Evolutionary conservation across 2,888 invertebrate genomes (phyloP), one percentile per base, ranked within the genome.

Genomic region (Candidula unifasciata): DNA sequence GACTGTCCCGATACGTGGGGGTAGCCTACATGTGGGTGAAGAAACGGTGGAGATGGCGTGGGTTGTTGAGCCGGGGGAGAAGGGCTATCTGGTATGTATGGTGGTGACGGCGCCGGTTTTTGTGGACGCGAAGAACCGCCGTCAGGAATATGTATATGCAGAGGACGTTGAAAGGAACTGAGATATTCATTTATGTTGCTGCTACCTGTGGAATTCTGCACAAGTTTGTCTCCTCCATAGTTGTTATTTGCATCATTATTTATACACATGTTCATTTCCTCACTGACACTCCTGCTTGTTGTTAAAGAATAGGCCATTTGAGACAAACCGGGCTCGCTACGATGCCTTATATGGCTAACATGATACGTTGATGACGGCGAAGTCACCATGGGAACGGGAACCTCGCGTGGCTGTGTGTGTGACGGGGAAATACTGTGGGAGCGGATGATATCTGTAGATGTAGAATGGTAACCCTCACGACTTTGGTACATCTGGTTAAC

Each of bases 141-240:
- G 8, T 80, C 64, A 16, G 83, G 83, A 13, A 84, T 84, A 30
- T 84, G 68, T 18, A 84, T 84, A 18, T 84, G 83, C 0, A 84
- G 73, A 54, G 83, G 83, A 24, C 37, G 83, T 27, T 83, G 77
- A 18, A 78, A 77, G 35, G 30, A 33, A n/a, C 69, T 66, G 30
- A 83, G 78, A 27, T 83, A 83, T 24, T 76, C 57, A 24, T 18
- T 82, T 30, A 64, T 52, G 35, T 60, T 81, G 68, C 33, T 16
- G 71, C 21, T n/a, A 27, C 37, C 8, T 27, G 74, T 27, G 3
- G n/a, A 8, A 3, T 74, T 54, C 2, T 27, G 30, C 1, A 30
- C 2, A 54, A 18, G 27, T 74, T 54, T 54, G 54, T 54, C 30
- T 3, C 2, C 54, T 16, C 16, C 2, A 3, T 10, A 18, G 30